Conservation (phyloP, 2,888 invertebrate genomes). For the Harpagoxenus sublaevis region DNA sequence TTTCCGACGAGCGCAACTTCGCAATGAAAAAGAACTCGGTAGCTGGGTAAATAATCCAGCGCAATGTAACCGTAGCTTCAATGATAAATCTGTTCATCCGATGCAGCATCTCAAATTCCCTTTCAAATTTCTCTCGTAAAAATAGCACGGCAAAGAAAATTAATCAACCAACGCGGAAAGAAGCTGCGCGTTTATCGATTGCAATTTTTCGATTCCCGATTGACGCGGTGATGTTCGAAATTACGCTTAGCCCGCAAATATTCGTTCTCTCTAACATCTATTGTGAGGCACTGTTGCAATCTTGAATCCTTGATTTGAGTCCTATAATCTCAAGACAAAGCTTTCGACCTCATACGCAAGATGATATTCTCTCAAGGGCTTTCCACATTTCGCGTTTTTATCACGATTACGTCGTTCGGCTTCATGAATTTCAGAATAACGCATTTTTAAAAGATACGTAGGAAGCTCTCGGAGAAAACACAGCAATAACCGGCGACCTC, state of each 20-base stretch:
- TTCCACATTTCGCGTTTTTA: constrained; percentile 26
- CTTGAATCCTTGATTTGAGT: constrained; percentile 15
- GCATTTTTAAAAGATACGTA: constrained; percentile 23
- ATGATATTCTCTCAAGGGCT: constrained; percentile 14
- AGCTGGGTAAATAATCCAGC: constrained; percentile 36
- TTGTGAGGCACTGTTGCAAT: background rate
- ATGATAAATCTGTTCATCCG: constrained; percentile 20
- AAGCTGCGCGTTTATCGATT: background rate
- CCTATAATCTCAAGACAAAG: constrained; percentile 27
- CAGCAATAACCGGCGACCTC: constrained; percentile 21
- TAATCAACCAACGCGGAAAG: background rate
- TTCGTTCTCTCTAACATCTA: background rate
- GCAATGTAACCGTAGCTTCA: background rate
- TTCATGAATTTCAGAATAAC: constrained; percentile 54
- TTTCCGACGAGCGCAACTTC: constrained; percentile 36
- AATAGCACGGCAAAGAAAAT: background rate
- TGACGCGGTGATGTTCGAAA: background rate
- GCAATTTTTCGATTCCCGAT: background rate
- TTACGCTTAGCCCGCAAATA: background rate
- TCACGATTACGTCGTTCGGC: constrained; percentile 35
- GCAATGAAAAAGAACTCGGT: constrained; percentile 31
- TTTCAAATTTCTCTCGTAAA: background rate
- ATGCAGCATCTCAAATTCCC: background rate
- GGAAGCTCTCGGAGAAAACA: background rate
- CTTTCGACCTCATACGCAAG: constrained; percentile 31